phyloP scores from a whole-genome alignment of 2,797 vertebrate species.

The Clarias fuscus region DNA sequence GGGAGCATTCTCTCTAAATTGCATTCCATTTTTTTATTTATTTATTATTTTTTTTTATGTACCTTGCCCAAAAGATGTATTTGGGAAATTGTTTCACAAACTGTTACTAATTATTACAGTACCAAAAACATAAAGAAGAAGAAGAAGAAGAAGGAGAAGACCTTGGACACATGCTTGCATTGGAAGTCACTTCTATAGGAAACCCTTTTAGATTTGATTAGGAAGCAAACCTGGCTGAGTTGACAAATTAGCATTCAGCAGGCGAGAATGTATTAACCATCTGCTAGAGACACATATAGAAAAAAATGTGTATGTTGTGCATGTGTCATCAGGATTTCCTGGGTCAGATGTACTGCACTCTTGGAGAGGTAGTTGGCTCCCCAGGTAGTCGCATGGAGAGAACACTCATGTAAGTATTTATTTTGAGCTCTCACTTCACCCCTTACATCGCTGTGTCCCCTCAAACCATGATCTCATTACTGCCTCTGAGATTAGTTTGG shows the following conservation, averaged over 20 bases:
- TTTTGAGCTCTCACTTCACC: not conserved
- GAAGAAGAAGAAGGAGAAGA: not conserved
- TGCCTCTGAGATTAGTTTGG: not conserved
- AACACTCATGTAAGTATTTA: constrained; percentile 84
- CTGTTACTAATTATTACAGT: not conserved
- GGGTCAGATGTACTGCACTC: constrained; percentile 93
- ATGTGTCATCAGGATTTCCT: constrained; percentile 86
- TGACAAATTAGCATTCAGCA: not conserved
- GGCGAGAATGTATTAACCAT: not conserved
- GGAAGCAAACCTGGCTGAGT: not conserved
- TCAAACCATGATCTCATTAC: not conserved
- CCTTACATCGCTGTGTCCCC: not conserved
- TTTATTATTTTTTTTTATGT: not conserved
- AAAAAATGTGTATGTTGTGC: constrained; percentile 32
- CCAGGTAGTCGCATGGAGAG: constrained; percentile 92
- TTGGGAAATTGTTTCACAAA: not conserved
- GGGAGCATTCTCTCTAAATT: not conserved
- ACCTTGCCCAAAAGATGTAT: not conserved
- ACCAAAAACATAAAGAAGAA: not conserved
- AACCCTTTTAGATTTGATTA: not conserved
- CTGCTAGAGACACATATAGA: not conserved
- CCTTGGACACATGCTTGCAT: not conserved
- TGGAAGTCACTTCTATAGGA: not conserved
- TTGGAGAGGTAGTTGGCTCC: constrained; percentile 95
- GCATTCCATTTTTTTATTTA: not conserved